Evolutionary conservation across 2,113 vertebrate genomes (phyloP).

Genomic region (Callopanchax toddi): DNA sequence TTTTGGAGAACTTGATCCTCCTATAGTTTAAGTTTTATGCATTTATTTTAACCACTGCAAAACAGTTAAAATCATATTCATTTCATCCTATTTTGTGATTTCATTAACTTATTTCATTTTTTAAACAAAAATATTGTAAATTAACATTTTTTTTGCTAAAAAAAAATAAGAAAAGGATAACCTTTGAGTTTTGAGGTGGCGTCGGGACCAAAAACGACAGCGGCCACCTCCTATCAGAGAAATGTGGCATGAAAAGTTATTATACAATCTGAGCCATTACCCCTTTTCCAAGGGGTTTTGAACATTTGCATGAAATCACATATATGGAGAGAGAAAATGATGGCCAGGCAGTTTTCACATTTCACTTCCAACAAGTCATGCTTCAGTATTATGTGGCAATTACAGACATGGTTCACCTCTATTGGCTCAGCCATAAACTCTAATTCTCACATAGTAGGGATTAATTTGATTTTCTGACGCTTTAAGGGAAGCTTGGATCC

Average conservation of each 20-base stretch:
- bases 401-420: constrained; percentile 74
- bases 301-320: constrained; percentile 75
- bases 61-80: too few relatives aligned
- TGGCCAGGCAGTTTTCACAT: constrained; percentile 73
- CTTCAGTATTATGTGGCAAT: constrained; percentile 73
- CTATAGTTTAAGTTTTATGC: neutral
- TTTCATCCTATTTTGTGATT: too few relatives aligned
- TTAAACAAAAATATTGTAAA: neutral
- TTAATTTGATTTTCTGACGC: constrained; percentile 68
- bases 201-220: constrained; percentile 12
- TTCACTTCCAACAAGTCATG: constrained; percentile 68
- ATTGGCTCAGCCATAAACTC: constrained; percentile 63
- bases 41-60: neutral
- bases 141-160: too few relatives aligned
- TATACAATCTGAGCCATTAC: constrained; percentile 64
- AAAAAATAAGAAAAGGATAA: too few relatives aligned
- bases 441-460: constrained; percentile 65
- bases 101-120: neutral
- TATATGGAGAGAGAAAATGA: constrained; percentile 68
- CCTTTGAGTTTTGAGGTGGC: constrained; percentile 13
- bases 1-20: neutral
- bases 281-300: constrained; percentile 54
- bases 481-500: constrained; percentile 49
- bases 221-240: constrained; percentile 48
- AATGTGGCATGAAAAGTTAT: constrained; percentile 70